These are phyloP conservation scores for Drosophila nigromelanica DNA, from an alignment of 1,140 invertebrate species.

Conservation along the genomic window DNA sequence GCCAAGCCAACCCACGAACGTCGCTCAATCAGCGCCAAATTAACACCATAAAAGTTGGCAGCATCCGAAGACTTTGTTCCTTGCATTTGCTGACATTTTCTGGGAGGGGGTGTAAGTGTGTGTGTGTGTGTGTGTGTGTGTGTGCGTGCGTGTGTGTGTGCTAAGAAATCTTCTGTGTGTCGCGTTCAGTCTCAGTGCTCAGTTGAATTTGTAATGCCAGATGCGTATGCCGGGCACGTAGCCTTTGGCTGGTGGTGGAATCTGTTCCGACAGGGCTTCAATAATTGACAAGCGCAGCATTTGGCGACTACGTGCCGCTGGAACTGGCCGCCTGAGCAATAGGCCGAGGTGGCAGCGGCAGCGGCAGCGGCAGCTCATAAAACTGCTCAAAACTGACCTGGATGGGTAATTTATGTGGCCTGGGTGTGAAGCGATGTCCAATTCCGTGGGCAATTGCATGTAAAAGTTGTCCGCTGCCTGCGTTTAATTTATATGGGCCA, in stretches of 20 bases:
- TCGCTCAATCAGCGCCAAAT: constrained; percentile 76
- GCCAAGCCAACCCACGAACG: constrained; percentile 39
- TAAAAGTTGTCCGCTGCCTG: constrained; percentile 75
- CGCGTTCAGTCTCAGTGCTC: constrained; percentile 1
- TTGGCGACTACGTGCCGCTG: constrained; percentile 43
- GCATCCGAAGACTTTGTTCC: constrained; percentile 22
- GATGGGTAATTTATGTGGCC: constrained; percentile 75
- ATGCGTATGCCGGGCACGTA: constrained; percentile 68
- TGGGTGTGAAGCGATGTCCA: constrained; percentile 61
- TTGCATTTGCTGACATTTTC: constrained; percentile 28
- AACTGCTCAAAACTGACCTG: constrained; percentile 71
- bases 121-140: constrained; percentile 17
- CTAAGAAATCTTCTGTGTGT: constrained; percentile 5
- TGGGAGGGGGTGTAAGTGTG: constrained; percentile 5
- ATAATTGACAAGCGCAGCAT: constrained; percentile 57
- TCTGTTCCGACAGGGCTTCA: constrained; percentile 50
- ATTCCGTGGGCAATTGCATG: constrained; percentile 72
- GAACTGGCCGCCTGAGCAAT: constrained; percentile 10
- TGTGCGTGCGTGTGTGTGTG: constrained; percentile 17
- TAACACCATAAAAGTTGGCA: constrained; percentile 73
- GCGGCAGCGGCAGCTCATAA: constrained; percentile 50
- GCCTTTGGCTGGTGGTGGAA: constrained; percentile 61
- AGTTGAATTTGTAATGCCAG: constrained; percentile 52
- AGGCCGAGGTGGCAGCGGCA: not conserved
- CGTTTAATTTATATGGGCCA: constrained; percentile 76